Evolutionary conservation across 2,888 invertebrate species (phyloP).

Genomic region (Mimachlamys varia): DNA sequence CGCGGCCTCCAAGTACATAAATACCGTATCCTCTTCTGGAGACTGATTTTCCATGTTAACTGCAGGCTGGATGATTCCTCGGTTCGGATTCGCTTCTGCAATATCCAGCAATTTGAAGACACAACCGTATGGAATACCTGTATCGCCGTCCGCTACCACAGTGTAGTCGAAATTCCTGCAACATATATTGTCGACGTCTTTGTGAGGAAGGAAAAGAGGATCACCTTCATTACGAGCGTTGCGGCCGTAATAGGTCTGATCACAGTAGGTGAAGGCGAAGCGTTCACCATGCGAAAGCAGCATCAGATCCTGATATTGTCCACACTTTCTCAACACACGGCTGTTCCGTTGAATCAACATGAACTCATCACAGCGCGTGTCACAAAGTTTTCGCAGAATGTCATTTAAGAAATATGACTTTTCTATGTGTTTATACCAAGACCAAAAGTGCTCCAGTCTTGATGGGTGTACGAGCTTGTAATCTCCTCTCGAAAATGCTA

Average conservation of each 20-base stretch:
- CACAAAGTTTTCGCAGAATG: constrained; percentile 41
- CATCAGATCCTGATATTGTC: constrained; percentile 58
- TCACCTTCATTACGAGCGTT: constrained; percentile 43
- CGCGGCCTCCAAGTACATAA: constrained; percentile 51
- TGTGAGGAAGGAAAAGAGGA: constrained; percentile 47
- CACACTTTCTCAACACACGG: constrained; percentile 53
- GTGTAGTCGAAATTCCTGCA: constrained; percentile 42
- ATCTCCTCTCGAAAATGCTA: neutral
- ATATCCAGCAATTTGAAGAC: constrained; percentile 46
- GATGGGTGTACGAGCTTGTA: constrained; percentile 38
- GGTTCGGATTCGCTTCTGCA: constrained; percentile 48
- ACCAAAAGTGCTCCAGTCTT: constrained; percentile 45
- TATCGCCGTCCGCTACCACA: constrained; percentile 49
- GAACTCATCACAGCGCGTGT: constrained; percentile 44
- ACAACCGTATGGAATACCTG: constrained; percentile 41
- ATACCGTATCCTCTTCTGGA: constrained; percentile 47
- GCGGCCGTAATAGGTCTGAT: constrained; percentile 44
- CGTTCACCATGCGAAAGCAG: constrained; percentile 50
- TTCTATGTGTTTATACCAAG: constrained; percentile 32
- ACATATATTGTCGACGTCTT: constrained; percentile 49
- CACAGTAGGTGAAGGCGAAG: constrained; percentile 50
- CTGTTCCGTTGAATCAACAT: constrained; percentile 55
- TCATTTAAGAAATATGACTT: constrained; percentile 35
- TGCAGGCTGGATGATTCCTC: constrained; percentile 51
- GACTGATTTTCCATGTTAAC: constrained; percentile 43